Evolutionary conservation across 2,113 vertebrate genomes (phyloP).

Genomic region (Hassar affinis): DNA sequence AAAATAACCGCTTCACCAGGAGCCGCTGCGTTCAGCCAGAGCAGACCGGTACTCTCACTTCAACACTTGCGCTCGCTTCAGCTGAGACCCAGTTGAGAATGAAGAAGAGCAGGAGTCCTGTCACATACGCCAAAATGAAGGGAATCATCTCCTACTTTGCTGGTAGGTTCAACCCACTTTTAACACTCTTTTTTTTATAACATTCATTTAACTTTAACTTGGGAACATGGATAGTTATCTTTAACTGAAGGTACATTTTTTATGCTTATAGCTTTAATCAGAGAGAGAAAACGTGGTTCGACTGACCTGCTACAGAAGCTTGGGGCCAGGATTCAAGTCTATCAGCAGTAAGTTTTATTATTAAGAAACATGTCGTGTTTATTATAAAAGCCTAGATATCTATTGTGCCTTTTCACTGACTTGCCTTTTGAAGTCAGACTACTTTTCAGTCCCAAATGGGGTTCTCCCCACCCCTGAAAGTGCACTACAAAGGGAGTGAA

Average conservation of each 20-base stretch:
- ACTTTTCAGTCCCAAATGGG: background rate
- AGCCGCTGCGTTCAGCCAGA: background rate
- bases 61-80: background rate
- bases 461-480: background rate
- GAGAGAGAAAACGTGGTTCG: conserved; percentile 13
- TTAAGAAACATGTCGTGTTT: background rate
- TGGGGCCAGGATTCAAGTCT: conserved; percentile 15
- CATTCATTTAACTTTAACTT: background rate
- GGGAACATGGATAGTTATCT: background rate
- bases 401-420: background rate
- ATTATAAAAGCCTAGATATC: background rate
- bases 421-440: background rate
- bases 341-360: conserved; percentile 1
- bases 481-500: background rate
- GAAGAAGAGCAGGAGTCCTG: conserved; percentile 53
- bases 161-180: conserved; percentile 55
- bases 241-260: too few species aligned
- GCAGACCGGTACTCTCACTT: conserved; percentile 22
- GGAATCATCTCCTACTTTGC: conserved; percentile 69
- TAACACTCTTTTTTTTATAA: background rate
- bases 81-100: conserved; percentile 40
- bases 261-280: conserved; percentile 15
- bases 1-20: conserved; percentile 44
- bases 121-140: conserved; percentile 72
- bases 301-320: conserved; percentile 16